phyloP scores from a whole-genome alignment of 1,140 invertebrate genomes.

The Adoxophyes honmai region DNA sequence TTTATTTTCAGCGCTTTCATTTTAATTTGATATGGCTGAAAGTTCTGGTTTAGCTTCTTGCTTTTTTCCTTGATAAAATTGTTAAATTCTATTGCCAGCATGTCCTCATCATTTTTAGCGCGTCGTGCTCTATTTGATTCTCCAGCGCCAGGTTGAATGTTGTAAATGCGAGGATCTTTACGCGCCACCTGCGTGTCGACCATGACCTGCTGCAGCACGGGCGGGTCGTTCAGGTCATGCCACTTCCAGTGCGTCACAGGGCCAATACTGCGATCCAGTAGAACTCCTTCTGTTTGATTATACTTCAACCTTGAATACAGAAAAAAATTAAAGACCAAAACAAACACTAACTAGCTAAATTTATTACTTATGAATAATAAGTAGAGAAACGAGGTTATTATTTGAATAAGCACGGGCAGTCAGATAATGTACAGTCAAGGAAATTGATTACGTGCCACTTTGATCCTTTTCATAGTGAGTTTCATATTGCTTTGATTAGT shows the following conservation, averaged over 20 bases:
- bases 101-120: neutral
- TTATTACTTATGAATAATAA: no score
- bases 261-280: neutral
- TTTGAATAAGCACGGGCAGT: no score
- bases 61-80: neutral
- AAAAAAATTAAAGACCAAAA: no score
- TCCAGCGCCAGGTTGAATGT: neutral
- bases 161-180: neutral
- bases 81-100: constrained; percentile 2
- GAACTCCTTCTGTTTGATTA: constrained; percentile 9
- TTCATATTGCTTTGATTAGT: no score
- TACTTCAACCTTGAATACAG: constrained; percentile 8
- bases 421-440: no score
- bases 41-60: neutral
- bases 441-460: no score
- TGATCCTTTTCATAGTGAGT: no score
- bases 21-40: neutral
- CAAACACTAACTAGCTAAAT: no score
- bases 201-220: neutral
- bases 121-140: neutral
- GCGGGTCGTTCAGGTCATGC: constrained; percentile 1
- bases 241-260: constrained; percentile 6
- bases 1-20: constrained; percentile 12
- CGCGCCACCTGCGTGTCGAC: neutral
- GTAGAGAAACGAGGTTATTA: no score